phyloP scores from a whole-genome alignment of 30 jellyfish, hydroid and myxozoan species.

The Aurelia aurita region DNA sequence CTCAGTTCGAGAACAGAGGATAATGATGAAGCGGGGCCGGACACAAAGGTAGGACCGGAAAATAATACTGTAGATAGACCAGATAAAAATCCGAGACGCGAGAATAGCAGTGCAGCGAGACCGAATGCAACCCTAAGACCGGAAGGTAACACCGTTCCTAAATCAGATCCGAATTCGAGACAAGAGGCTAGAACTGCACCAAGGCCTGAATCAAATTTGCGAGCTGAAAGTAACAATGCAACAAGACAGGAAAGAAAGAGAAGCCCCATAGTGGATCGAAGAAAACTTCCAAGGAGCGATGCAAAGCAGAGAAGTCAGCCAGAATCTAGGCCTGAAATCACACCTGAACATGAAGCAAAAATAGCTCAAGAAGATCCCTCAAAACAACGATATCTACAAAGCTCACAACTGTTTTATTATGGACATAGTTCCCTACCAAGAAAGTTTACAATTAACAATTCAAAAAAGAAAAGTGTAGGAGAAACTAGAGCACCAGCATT shows the following conservation, averaged over 20 bases:
- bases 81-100: background rate
- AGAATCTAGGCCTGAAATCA: background rate
- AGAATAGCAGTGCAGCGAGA: background rate
- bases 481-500: background rate
- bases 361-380: background rate
- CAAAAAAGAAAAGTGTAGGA: constrained; percentile 18
- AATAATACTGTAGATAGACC: no score
- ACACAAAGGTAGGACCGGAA: background rate
- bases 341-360: no score
- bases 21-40: background rate
- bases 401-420: constrained; percentile 46
- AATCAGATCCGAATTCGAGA: background rate
- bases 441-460: constrained; percentile 46
- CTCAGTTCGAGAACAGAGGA: background rate
- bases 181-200: background rate
- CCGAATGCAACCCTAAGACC: background rate
- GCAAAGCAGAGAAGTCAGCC: background rate
- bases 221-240: background rate
- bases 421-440: constrained; percentile 74
- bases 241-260: background rate
- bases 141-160: background rate
- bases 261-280: background rate
- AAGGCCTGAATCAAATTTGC: background rate
- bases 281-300: background rate
- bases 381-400: constrained; percentile 60